Conservation (phyloP, 2,113 vertebrate species). For the Mesocricetus auratus region DNA sequence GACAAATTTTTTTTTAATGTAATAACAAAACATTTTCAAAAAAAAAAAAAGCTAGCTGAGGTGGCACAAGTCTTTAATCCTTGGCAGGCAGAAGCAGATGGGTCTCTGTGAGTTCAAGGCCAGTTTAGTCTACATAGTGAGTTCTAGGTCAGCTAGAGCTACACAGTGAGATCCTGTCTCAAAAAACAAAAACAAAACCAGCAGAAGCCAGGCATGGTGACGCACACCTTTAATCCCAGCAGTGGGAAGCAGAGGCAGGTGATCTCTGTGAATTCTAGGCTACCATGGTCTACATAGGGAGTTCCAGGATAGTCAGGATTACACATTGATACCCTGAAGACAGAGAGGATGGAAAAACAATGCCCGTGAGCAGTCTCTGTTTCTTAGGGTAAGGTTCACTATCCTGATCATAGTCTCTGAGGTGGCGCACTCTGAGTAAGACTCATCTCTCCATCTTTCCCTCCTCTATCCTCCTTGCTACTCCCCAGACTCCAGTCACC, state of each 20-base stretch:
- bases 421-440: neutral
- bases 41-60: neutral
- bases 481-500: neutral
- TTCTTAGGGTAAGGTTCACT: neutral
- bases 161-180: neutral
- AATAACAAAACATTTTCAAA: neutral
- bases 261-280: neutral
- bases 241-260: neutral
- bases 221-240: neutral
- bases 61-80: no score
- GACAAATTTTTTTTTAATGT: neutral
- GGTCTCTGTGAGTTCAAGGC: no score
- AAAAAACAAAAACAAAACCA: neutral
- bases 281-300: neutral
- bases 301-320: neutral
- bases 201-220: neutral
- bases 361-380: neutral
- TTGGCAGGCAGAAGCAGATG: neutral
- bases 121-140: neutral
- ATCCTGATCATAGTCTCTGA: neutral
- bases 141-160: neutral
- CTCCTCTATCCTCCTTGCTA: neutral
- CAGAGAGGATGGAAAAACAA: neutral
- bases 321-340: neutral
- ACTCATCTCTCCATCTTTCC: neutral